These are phyloP conservation scores for Bombylius major DNA, from an alignment of 2,888 invertebrate species.

Conservation along the genomic window DNA sequence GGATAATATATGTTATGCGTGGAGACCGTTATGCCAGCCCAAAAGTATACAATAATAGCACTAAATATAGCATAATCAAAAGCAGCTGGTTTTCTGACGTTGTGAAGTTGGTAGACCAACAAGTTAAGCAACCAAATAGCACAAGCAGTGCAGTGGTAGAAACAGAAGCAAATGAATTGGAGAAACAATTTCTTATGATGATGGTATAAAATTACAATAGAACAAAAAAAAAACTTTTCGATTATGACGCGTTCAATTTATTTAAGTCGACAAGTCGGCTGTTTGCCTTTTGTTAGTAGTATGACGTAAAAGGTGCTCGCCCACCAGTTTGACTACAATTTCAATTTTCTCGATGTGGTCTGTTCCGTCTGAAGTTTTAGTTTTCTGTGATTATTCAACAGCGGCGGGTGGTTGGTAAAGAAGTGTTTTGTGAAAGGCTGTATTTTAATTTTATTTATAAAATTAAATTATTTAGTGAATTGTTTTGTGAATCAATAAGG, in stretches of 20 bases:
- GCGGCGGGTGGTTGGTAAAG: constrained; percentile 7
- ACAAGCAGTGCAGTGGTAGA: background rate
- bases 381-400: constrained; percentile 16
- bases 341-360: background rate
- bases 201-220: no score
- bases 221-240: background rate
- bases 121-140: background rate
- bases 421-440: background rate
- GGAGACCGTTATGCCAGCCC: constrained; percentile 7
- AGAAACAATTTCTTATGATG: background rate
- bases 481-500: no score
- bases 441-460: background rate
- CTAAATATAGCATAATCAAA: background rate
- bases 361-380: constrained; percentile 7
- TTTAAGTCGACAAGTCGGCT: background rate
- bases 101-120: background rate
- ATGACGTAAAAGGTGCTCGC: constrained; percentile 5
- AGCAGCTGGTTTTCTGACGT: no score
- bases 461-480: no score
- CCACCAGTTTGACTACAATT: constrained; percentile 8
- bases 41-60: background rate
- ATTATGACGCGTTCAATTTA: background rate
- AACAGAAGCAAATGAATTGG: background rate
- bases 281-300: background rate
- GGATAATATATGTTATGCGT: constrained; percentile 7